Percentiles rank a stretch among this genome's conserved stretches.
phyloP scores from a whole-genome alignment of 2,113 vertebrate genomes.

The Zosterops hypoxanthus region DNA sequence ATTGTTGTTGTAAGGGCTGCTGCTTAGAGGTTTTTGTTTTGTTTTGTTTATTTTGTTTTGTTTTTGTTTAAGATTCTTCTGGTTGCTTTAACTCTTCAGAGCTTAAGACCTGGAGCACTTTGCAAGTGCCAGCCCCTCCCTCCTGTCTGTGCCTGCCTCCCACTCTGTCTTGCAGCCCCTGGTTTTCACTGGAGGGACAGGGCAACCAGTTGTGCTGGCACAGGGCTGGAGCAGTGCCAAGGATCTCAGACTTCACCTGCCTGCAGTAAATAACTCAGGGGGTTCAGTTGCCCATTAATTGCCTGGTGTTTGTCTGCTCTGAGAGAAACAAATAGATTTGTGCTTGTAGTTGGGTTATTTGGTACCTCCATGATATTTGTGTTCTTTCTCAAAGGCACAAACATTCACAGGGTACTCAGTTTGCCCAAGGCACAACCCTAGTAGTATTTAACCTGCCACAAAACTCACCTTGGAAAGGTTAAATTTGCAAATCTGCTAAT shows the following conservation, averaged over 20 bases:
- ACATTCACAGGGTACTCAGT: neutral
- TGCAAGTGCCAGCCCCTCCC: neutral
- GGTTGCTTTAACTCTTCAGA: neutral
- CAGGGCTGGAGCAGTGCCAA: neutral
- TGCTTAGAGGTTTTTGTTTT: neutral
- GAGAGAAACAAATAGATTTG: neutral
- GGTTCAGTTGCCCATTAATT: neutral
- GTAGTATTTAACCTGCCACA: neutral
- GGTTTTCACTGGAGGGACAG: neutral
- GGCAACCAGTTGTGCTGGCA: neutral
- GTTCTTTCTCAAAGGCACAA: neutral
- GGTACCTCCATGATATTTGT: neutral
- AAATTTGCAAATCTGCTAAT: neutral
- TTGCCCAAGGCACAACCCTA: neutral
- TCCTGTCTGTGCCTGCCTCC: neutral
- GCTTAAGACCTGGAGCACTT: neutral
- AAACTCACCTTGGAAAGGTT: neutral
- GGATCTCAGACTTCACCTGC: neutral
- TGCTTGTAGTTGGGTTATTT: neutral
- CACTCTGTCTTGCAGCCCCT: neutral
- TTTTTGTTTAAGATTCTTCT: neutral
- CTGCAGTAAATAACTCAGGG: neutral
- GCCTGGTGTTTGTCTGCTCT: neutral
- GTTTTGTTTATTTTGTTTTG: neutral
- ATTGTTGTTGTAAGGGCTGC: neutral